Evolutionary conservation across 2,888 invertebrate genomes (phyloP).

Genomic region (Hofmannophila pseudospretella): DNA sequence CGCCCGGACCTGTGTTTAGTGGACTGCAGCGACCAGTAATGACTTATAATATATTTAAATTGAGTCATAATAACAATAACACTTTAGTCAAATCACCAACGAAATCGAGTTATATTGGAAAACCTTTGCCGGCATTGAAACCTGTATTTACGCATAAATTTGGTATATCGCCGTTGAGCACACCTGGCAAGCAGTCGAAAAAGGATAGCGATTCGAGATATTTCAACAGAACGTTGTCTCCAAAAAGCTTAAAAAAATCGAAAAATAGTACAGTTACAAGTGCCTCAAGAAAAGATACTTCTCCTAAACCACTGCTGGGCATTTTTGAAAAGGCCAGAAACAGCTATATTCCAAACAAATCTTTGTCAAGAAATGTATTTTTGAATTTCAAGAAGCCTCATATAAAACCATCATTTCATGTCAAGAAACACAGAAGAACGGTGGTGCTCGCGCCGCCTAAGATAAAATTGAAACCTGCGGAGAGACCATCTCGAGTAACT

Average conservation of each 20-base stretch:
- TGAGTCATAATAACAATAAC: constrained; percentile 65
- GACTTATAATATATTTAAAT: constrained; percentile 67
- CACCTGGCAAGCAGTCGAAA: constrained; percentile 41
- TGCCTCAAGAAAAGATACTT: constrained; percentile 46
- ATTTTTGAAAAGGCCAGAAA: constrained; percentile 69
- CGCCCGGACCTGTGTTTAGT: constrained; percentile 72
- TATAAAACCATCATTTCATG: constrained; percentile 60
- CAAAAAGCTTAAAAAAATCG: constrained; percentile 50
- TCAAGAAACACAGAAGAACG: constrained; percentile 77
- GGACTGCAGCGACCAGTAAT: constrained; percentile 65
- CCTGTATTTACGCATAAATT: constrained; percentile 69
- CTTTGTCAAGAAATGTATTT: constrained; percentile 65
- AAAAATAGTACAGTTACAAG: constrained; percentile 40
- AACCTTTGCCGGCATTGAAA: constrained; percentile 56
- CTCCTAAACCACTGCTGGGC: constrained; percentile 49
- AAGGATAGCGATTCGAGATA: constrained; percentile 50
- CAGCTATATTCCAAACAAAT: constrained; percentile 65
- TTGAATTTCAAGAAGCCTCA: constrained; percentile 66
- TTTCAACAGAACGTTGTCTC: constrained; percentile 47
- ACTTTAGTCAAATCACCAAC: constrained; percentile 59
- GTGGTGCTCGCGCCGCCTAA: constrained; percentile 69
- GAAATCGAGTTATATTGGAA: constrained; percentile 46
- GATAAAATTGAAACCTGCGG: constrained; percentile 64
- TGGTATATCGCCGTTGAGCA: constrained; percentile 61
- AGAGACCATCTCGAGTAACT: constrained; percentile 60